Conservation (phyloP, 2,888 invertebrate species). For the Chaitophorus viminalis region DNA sequence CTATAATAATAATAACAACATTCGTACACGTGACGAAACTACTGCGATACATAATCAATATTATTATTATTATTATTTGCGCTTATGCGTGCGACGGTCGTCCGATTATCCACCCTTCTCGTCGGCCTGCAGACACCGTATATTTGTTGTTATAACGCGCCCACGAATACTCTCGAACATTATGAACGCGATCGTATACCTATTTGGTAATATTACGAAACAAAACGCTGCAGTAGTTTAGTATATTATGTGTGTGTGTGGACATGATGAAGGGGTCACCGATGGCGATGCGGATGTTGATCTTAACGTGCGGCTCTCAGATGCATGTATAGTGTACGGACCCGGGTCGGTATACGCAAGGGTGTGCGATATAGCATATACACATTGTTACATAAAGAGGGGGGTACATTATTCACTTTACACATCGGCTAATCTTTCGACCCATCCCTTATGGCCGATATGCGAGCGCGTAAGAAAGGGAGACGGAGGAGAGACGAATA, state of each 20-base stretch:
- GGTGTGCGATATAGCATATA: background rate
- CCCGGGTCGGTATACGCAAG: background rate
- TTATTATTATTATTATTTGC: no score
- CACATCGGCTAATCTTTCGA: background rate
- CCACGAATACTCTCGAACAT: no score
- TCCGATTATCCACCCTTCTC: no score
- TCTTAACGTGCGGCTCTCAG: background rate
- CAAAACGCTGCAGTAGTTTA: background rate
- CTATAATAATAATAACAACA: no score
- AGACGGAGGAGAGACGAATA: background rate
- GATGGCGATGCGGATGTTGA: background rate
- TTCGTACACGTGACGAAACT: no score
- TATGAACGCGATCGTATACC: no score
- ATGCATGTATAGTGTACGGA: background rate
- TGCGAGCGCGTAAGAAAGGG: background rate
- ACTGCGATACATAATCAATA: no score
- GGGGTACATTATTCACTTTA: background rate
- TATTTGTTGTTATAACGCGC: no score
- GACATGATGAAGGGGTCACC: background rate
- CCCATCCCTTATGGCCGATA: background rate
- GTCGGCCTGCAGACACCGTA: no score
- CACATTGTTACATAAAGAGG: background rate
- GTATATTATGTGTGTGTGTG: no score
- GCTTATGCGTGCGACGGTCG: no score
- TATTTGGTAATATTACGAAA: no score